Base-by-base conservation (phyloP, 2,888 invertebrate species). In the Cryptophagus acutangulus region DNA sequence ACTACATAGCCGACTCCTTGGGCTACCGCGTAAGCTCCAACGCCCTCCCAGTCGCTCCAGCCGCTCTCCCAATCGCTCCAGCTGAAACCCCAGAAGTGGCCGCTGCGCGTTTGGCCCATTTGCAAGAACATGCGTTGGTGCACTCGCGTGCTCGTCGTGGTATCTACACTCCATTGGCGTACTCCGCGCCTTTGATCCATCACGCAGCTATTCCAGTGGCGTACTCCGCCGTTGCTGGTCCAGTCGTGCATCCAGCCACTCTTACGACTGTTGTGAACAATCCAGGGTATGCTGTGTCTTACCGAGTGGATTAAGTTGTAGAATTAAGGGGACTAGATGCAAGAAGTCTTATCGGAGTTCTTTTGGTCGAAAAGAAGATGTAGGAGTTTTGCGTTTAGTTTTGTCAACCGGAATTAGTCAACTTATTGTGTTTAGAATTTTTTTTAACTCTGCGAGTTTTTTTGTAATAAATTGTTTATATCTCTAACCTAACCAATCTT, bases 21-120 rank as follows among this genome's bases (percentile, higher is more conserved):
- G 69, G 67, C 25, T 71, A 67, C 66, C 64, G 69, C 36, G 72
- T 69, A 17, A 65, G 66, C 42, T 62, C 67, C 58, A 70, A 72
- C 55, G 69, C 66, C 44, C 59, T 70, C 63, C 65, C 67, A 35
- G 71, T 69, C 25, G 67, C 64, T 39, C 62, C 66, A 58, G 67
- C 69, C 54, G 68, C 62, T 43, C 33, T 63, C 46, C 43, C 58
- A 50, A 39, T 47, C 13, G 44, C 33, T 9, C 46, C 49, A 15
- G 51, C 45, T 36, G 57, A 59, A 40, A 48, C 58, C 38, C 52
- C 57, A 20, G 53, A 67, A 62, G 71, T 74, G 6, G 67, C 65
- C 5, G 66, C 65, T 38, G 73, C 73, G 15, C 70, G 69, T 46
- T 68, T 65, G 16, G 67, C 67, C n/a, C 72, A 71, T 54, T 52